A percentile compares a stretch with the other conserved stretches of the same genome.
These are phyloP conservation scores for Eurypyga helias DNA, from an alignment of 2,113 vertebrate genomes.

Conservation along the genomic window DNA sequence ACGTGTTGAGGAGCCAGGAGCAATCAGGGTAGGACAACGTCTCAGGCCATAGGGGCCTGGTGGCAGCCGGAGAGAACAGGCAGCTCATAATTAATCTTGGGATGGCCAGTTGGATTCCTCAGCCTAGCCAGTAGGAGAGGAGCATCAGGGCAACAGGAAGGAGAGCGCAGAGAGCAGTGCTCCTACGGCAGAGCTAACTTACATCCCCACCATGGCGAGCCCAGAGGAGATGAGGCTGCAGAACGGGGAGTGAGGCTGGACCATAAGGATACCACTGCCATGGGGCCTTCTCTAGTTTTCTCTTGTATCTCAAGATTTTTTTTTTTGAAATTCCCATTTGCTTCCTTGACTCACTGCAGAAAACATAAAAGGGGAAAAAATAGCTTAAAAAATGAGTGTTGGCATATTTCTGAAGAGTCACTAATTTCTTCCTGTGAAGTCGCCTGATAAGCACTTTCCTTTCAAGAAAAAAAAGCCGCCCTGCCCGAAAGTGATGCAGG, in stretches of 20 bases:
- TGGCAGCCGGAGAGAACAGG: not conserved
- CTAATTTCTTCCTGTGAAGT: not conserved
- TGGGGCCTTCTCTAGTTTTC: not conserved
- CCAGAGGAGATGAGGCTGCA: not conserved
- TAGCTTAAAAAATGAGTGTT: not conserved
- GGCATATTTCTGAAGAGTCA: not conserved
- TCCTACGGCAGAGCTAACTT: no score
- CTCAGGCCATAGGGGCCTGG: not conserved
- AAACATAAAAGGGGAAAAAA: not conserved
- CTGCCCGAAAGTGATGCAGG: no score
- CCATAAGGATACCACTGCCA: fast-evolving
- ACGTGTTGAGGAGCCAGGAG: not conserved
- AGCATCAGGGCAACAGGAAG: not conserved
- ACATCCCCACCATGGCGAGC: not conserved
- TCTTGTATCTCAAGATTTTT: not conserved
- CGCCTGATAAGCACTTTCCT: not conserved
- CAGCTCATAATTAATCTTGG: not conserved
- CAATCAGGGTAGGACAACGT: not conserved
- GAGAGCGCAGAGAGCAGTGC: fast-evolving
- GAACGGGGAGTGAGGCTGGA: not conserved
- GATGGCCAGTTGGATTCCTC: not conserved
- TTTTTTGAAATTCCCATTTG: not conserved
- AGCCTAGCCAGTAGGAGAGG: fast-evolving
- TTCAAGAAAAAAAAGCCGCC: no score
- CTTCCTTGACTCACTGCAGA: not conserved